These are phyloP conservation scores for Oreochromis niloticus DNA, from an alignment of 2,113 vertebrate genomes.

Conservation along the genomic window DNA sequence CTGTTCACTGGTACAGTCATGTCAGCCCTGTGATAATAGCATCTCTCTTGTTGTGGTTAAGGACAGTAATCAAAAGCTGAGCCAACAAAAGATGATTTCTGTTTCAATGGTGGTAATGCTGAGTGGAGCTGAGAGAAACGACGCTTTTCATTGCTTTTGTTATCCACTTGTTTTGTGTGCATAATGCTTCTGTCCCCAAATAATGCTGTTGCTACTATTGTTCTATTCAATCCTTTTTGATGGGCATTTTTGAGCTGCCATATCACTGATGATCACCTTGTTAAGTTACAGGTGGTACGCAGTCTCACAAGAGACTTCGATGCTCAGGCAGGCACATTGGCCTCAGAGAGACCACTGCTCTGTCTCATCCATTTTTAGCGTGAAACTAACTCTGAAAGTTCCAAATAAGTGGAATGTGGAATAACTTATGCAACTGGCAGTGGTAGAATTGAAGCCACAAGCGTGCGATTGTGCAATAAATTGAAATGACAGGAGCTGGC, in stretches of 20 bases:
- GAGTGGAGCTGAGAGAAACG: slow-evolving; percentile 17
- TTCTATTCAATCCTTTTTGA: slow-evolving; percentile 11
- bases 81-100: slow-evolving; percentile 22
- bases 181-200: slow-evolving; percentile 19
- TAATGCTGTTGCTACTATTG: slow-evolving; percentile 7
- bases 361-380: slow-evolving; percentile 2
- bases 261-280: background rate
- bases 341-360: background rate
- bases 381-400: background rate
- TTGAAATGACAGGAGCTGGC: slow-evolving; percentile 6
- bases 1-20: background rate
- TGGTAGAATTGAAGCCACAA: background rate
- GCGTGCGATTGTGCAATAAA: background rate
- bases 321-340: background rate
- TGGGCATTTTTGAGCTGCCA: background rate
- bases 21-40: background rate
- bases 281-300: background rate
- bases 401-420: background rate
- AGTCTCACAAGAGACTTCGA: background rate
- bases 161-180: slow-evolving; percentile 26
- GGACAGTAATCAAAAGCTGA: slow-evolving; percentile 18
- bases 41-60: slow-evolving; percentile 5
- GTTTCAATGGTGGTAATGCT: slow-evolving; percentile 8
- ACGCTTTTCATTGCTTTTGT: slow-evolving; percentile 34
- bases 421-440: background rate